Conservation (phyloP, 1,140 invertebrate genomes). For the Trinorchestia longiramus region DNA sequence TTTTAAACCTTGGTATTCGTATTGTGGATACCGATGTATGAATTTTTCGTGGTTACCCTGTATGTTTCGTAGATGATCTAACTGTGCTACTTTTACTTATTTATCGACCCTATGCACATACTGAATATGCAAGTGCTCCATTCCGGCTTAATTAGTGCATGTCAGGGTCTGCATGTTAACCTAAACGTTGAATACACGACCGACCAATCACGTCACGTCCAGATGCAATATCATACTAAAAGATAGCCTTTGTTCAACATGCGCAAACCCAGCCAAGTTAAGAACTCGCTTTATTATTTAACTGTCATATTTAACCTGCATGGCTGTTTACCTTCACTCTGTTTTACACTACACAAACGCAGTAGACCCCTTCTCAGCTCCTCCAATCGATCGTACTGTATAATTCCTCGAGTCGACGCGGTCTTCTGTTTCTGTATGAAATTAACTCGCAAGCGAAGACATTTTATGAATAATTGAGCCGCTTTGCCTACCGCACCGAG, state of each 20-base stretch:
- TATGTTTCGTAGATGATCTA: neutral
- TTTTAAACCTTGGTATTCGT: too few species aligned
- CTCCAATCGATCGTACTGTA: neutral
- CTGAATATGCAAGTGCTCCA: neutral
- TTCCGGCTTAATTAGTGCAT: neutral
- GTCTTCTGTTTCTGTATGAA: conserved; percentile 15
- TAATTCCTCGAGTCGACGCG: conserved; percentile 13
- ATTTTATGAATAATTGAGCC: conserved; percentile 10
- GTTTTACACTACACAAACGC: neutral
- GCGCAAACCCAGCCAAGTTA: neutral
- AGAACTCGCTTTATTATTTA: neutral
- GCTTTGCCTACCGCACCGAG: neutral
- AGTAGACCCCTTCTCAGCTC: neutral
- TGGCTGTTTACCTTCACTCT: neutral
- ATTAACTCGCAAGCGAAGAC: neutral
- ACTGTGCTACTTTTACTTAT: neutral
- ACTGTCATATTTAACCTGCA: neutral
- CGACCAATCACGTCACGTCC: neutral
- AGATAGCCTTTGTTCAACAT: neutral
- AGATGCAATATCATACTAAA: neutral
- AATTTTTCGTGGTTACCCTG: neutral
- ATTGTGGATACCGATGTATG: too few species aligned
- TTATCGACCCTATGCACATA: neutral
- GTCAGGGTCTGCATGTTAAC: neutral
- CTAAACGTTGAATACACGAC: neutral